Conservation (phyloP, 1,140 invertebrate genomes). For the Neodiprion lecontei region DNA sequence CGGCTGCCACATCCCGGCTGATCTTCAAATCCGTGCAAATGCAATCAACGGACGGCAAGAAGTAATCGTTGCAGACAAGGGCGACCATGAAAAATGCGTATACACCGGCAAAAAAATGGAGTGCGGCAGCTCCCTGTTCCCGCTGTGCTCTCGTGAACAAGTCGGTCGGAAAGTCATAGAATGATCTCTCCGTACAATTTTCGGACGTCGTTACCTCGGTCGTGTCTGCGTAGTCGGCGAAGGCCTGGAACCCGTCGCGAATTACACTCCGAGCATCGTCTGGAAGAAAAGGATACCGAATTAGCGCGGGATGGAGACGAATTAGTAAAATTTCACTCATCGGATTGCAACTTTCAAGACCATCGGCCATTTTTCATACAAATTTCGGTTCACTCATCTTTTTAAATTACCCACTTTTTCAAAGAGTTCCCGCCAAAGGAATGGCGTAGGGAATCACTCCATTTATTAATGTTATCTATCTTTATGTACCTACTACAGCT, state of each 20-base stretch:
- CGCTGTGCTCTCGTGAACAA: constrained; percentile 69
- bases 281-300: background rate
- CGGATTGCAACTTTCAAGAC: background rate
- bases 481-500: too few species aligned
- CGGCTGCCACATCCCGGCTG: constrained; percentile 85
- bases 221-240: background rate
- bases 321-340: background rate
- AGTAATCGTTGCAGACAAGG: constrained; percentile 86
- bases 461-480: too few species aligned
- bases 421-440: too few species aligned
- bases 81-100: constrained; percentile 83
- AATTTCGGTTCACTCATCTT: too few species aligned
- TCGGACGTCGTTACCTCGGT: background rate
- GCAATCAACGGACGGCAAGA: constrained; percentile 81
- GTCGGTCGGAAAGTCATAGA: constrained; percentile 66
- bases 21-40: constrained; percentile 78
- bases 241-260: background rate
- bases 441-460: too few species aligned
- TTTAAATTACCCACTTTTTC: too few species aligned
- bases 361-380: too few species aligned
- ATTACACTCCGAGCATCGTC: too few species aligned
- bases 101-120: constrained; percentile 78
- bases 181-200: constrained; percentile 56
- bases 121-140: constrained; percentile 71
- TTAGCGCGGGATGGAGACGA: background rate